These are phyloP conservation scores for Indri indri DNA, from an alignment of 2,113 vertebrate genomes.

Conservation along the genomic window DNA sequence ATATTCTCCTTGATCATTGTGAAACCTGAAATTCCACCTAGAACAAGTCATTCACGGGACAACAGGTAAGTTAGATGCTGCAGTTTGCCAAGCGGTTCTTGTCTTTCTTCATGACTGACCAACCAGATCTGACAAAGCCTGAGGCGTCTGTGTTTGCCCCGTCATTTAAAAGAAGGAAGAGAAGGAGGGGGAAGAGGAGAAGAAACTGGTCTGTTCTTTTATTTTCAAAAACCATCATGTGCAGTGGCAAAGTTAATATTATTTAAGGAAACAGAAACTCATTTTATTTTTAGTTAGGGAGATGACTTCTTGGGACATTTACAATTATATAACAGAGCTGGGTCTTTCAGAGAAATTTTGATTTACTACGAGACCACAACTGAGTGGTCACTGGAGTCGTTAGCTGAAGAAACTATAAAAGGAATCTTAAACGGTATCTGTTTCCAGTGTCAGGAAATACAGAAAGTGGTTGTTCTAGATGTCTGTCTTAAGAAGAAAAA, in stretches of 20 bases:
- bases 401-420: constrained; percentile 86
- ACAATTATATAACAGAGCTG: constrained; percentile 77
- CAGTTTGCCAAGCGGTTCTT: background rate
- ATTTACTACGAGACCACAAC: constrained; percentile 85
- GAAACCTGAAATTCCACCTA: constrained; percentile 27
- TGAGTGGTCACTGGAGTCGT: constrained; percentile 82
- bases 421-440: constrained; percentile 84
- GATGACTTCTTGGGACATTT: constrained; percentile 47
- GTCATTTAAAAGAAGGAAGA: background rate
- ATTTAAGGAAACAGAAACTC: constrained; percentile 21
- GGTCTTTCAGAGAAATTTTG: constrained; percentile 80
- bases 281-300: constrained; percentile 20
- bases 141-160: background rate
- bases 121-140: background rate
- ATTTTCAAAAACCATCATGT: background rate
- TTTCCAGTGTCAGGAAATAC: constrained; percentile 86
- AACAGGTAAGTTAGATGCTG: background rate
- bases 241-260: background rate
- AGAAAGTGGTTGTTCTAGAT: constrained; percentile 78
- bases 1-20: background rate
- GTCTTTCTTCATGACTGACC: constrained; percentile 11
- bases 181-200: background rate
- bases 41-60: background rate
- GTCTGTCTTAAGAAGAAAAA: constrained; percentile 68
- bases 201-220: background rate